phyloP scores from a whole-genome alignment of 1,140 invertebrate genomes.

The Paralvinella palmiformis region DNA sequence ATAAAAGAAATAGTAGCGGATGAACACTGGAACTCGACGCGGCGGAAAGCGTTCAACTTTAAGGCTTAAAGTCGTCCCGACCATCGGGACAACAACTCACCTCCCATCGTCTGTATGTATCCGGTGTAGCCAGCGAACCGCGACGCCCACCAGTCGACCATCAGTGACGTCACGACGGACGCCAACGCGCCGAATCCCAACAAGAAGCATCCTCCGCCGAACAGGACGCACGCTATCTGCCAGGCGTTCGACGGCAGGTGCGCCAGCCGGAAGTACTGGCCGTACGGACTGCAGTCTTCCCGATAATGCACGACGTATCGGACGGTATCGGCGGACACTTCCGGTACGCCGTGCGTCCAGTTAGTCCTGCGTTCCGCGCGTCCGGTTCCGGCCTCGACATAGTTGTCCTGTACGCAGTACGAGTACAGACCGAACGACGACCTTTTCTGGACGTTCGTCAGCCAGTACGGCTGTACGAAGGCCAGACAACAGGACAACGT shows the following conservation, averaged over 20 bases:
- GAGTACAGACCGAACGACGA: conserved; percentile 35
- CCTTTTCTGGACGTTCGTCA: conserved; percentile 31
- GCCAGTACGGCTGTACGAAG: conserved; percentile 43
- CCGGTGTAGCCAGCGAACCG: conserved; percentile 34
- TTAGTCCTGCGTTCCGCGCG: not conserved
- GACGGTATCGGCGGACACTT: not conserved
- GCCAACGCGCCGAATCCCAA: conserved; percentile 30
- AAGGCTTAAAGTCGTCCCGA: too few relatives aligned
- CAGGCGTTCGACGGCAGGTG: conserved; percentile 37
- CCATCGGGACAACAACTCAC: too few relatives aligned
- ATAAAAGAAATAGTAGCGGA: too few relatives aligned
- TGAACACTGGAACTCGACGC: too few relatives aligned
- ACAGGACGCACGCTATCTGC: conserved; percentile 41
- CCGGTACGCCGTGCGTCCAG: not conserved
- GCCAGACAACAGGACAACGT: conserved; percentile 32
- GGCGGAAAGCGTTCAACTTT: too few relatives aligned
- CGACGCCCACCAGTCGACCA: conserved; percentile 22
- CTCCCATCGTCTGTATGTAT: conserved; percentile 38
- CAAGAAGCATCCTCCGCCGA: conserved; percentile 39
- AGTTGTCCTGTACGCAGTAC: conserved; percentile 22
- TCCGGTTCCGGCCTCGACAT: conserved; percentile 7
- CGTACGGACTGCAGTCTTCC: conserved; percentile 36
- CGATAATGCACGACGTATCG: not conserved
- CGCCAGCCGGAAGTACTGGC: conserved; percentile 28
- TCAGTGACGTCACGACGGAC: conserved; percentile 27